These are phyloP conservation scores for Parnassius mnemosyne DNA, from an alignment of 2,888 invertebrate species.

Conservation along the genomic window DNA sequence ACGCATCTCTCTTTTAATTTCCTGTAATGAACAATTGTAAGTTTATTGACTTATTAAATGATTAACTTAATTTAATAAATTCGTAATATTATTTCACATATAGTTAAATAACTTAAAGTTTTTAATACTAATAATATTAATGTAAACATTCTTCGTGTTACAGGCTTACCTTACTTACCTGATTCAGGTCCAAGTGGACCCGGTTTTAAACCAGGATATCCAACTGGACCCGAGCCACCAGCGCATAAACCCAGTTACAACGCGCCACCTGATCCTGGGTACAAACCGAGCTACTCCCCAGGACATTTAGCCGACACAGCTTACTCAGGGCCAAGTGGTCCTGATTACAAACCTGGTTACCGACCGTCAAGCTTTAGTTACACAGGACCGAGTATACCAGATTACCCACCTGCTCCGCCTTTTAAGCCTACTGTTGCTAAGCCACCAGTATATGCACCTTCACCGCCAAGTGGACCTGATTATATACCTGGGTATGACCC, in stretches of 20 bases:
- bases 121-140: neutral
- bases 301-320: slow-evolving; percentile 24
- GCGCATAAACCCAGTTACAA: slow-evolving; percentile 28
- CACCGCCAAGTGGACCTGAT: slow-evolving; percentile 28
- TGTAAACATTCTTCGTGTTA: slow-evolving; percentile 21
- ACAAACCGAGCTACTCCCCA: slow-evolving; percentile 21
- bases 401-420: slow-evolving; percentile 33
- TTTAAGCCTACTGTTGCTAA: slow-evolving; percentile 12
- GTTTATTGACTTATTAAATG: no score
- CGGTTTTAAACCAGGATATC: slow-evolving; percentile 40
- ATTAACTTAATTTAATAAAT: no score
- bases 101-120: no score
- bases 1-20: no score
- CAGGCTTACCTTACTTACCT: slow-evolving; percentile 48
- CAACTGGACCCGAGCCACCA: slow-evolving; percentile 29
- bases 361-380: slow-evolving; percentile 29
- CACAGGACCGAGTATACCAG: slow-evolving; percentile 33
- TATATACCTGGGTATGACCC: slow-evolving; percentile 27
- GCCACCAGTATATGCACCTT: slow-evolving; percentile 23
- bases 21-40: no score
- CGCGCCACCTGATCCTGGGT: slow-evolving; percentile 17
- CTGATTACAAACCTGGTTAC: slow-evolving; percentile 43
- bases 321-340: slow-evolving; percentile 33
- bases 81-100: no score
- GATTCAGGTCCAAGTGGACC: slow-evolving; percentile 46